These are phyloP conservation scores for Antrozous pallidus DNA, from an alignment of 2,797 vertebrate species.

Conservation along the genomic window DNA sequence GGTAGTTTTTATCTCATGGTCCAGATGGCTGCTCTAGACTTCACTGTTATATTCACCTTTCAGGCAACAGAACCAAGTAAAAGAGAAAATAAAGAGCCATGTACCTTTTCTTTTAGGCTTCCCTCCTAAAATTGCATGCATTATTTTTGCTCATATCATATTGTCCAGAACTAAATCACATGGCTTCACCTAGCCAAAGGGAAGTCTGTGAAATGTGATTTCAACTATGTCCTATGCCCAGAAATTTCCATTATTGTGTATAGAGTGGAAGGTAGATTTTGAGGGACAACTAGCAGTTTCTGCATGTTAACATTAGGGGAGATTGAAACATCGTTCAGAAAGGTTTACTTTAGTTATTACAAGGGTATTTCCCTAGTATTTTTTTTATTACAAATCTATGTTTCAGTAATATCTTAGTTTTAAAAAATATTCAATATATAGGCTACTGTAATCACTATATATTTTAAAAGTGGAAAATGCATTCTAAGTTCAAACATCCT, in stretches of 20 bases:
- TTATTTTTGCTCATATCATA: background rate
- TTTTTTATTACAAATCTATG: background rate
- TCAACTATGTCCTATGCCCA: background rate
- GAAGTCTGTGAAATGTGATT: background rate
- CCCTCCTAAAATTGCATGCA: background rate
- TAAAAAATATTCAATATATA: conserved; percentile 14
- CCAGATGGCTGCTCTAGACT: background rate
- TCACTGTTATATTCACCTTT: background rate
- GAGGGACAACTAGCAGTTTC: background rate
- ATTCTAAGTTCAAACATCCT: background rate
- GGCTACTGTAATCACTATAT: background rate
- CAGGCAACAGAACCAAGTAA: background rate
- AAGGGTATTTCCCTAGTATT: background rate
- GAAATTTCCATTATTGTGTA: background rate
- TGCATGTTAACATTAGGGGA: background rate
- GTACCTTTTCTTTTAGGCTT: background rate
- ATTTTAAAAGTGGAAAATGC: conserved; percentile 28
- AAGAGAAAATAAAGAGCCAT: background rate
- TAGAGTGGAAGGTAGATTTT: background rate
- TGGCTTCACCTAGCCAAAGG: background rate
- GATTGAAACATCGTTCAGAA: background rate
- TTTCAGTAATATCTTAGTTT: conserved; percentile 31
- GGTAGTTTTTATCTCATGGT: background rate
- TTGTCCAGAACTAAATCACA: background rate
- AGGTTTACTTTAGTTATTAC: background rate